Evolutionary conservation across 2,888 invertebrate genomes (phyloP).

Genomic region (Agriopis leucophaearia): DNA sequence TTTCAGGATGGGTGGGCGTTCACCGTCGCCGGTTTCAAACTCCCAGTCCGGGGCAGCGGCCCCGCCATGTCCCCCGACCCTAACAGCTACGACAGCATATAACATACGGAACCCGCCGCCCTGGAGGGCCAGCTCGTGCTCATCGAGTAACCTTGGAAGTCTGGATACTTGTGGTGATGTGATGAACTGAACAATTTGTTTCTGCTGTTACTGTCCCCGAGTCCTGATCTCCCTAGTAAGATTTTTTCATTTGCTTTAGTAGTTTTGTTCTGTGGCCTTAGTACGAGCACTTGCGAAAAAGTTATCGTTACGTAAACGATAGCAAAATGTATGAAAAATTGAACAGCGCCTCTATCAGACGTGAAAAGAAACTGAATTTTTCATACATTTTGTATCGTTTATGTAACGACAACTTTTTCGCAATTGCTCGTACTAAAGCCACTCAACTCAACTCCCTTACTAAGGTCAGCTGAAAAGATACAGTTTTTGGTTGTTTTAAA

Average conservation of each 20-base stretch:
- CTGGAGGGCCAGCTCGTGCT: constrained; percentile 74
- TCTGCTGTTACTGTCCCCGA: constrained; percentile 33
- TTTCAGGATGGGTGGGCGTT: constrained; percentile 89
- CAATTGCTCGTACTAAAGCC: too few species aligned
- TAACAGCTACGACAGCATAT: constrained; percentile 85
- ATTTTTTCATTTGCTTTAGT: not conserved
- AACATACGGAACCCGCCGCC: constrained; percentile 71
- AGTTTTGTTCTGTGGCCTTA: not conserved
- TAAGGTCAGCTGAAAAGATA: too few species aligned
- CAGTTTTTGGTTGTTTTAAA: too few species aligned
- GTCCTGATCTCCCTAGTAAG: not conserved
- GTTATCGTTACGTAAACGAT: too few species aligned
- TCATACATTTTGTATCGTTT: too few species aligned
- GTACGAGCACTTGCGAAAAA: too few species aligned
- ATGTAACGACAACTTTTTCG: too few species aligned
- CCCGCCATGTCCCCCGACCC: constrained; percentile 75
- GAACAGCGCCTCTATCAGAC: too few species aligned
- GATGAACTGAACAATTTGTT: constrained; percentile 35
- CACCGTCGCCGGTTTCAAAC: constrained; percentile 87
- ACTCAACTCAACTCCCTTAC: too few species aligned
- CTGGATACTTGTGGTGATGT: constrained; percentile 26
- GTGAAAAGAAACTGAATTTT: too few species aligned
- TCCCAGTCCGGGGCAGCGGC: constrained; percentile 68
- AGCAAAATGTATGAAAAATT: too few species aligned
- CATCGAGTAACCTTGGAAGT: constrained; percentile 61